phyloP scores from a whole-genome alignment of 2,888 invertebrate species.

The Noctua fimbriata region DNA sequence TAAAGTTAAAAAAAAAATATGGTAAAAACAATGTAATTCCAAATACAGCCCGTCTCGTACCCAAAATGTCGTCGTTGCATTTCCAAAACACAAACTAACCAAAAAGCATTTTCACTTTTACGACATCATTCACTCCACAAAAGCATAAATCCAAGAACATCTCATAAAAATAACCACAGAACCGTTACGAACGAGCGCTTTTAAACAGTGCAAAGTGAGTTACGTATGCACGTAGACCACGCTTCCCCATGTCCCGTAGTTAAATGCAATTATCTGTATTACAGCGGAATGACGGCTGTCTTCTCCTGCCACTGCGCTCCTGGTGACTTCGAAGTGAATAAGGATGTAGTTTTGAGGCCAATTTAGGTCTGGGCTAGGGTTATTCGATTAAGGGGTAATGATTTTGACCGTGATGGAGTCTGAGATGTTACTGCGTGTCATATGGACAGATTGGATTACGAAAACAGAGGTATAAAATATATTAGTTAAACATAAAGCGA shows the following conservation, averaged over 20 bases:
- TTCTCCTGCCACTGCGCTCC: constrained; percentile 61
- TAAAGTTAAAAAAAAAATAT: not conserved
- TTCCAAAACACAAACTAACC: not conserved
- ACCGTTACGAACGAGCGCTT: constrained; percentile 69
- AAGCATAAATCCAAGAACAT: constrained; percentile 18
- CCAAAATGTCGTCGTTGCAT: not conserved
- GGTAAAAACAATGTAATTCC: not conserved
- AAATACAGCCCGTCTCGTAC: not conserved
- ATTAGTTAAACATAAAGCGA: not conserved
- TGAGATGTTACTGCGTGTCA: not conserved
- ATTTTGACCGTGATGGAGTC: not conserved
- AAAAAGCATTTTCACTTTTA: not conserved
- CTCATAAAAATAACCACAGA: constrained; percentile 48
- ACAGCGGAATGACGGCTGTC: constrained; percentile 76
- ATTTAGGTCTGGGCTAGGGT: constrained; percentile 9
- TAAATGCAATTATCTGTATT: constrained; percentile 83
- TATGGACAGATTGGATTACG: too few relatives aligned
- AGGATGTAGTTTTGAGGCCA: constrained; percentile 52
- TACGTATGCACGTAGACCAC: constrained; percentile 75
- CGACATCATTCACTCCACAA: not conserved
- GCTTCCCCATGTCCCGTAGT: constrained; percentile 72
- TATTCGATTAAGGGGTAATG: not conserved
- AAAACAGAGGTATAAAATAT: not conserved
- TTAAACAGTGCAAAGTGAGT: constrained; percentile 80
- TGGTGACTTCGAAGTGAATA: constrained; percentile 55